These are phyloP conservation scores for Microplitis manilae DNA, from an alignment of 2,888 invertebrate genomes.

Conservation along the genomic window DNA sequence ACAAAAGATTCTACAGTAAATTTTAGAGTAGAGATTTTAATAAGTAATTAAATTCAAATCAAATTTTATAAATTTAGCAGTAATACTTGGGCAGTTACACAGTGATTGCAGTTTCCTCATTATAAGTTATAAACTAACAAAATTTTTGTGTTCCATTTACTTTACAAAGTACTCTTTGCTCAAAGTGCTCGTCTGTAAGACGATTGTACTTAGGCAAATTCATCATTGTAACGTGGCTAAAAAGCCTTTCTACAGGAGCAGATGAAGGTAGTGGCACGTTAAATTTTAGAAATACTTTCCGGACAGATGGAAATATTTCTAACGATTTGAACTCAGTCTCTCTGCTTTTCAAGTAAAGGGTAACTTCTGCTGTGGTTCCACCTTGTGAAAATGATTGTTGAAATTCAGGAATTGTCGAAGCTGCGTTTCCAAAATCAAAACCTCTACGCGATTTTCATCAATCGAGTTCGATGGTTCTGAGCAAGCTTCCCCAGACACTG, in stretches of 20 bases:
- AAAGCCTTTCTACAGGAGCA: background rate
- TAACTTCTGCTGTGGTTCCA: background rate
- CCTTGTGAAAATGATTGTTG: constrained; percentile 9
- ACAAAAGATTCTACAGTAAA: no score
- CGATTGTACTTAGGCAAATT: background rate
- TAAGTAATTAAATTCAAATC: no score
- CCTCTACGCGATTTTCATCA: constrained; percentile 1
- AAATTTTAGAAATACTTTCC: background rate
- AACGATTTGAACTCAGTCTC: constrained; percentile 2
- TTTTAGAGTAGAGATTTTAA: no score
- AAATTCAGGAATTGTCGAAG: constrained; percentile 17
- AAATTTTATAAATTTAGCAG: no score
- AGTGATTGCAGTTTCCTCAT: no score
- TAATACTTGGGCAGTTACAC: no score
- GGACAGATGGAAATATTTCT: background rate
- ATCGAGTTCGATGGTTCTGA: background rate
- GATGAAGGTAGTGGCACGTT: background rate
- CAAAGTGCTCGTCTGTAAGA: background rate
- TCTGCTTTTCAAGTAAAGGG: constrained; percentile 16
- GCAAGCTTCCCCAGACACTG: background rate
- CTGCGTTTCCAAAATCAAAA: constrained; percentile 28
- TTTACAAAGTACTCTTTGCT: background rate
- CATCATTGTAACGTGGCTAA: background rate
- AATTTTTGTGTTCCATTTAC: no score
- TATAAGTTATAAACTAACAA: no score